Evolutionary conservation across 2,113 vertebrate species (phyloP).

Genomic region (Entomyzon cyanotis): DNA sequence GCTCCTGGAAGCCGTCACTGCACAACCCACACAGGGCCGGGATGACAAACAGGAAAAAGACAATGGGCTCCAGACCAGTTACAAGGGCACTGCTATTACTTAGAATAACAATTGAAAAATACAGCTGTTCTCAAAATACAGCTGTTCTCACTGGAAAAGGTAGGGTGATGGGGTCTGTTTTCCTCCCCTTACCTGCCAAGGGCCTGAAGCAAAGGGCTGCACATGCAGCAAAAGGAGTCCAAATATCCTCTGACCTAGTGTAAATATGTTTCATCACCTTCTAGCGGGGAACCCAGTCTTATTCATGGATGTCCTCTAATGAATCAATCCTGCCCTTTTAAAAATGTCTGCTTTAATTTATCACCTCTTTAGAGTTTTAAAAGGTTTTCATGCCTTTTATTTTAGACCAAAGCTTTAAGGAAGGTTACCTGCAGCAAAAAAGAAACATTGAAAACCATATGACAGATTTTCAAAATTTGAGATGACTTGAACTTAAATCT

Average conservation of each 20-base stretch:
- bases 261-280: not conserved
- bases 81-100: not conserved
- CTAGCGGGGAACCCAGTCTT: not conserved
- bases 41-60: not conserved
- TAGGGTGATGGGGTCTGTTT: accelerated
- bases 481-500: not conserved
- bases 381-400: not conserved
- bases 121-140: not conserved
- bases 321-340: not conserved
- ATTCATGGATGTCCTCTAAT: not conserved
- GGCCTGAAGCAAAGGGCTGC: not conserved
- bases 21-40: accelerated
- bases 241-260: not conserved
- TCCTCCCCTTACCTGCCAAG: not conserved
- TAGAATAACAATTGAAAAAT: not conserved
- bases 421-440: not conserved
- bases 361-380: not conserved
- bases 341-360: not conserved
- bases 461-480: not conserved
- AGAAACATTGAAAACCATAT: not conserved
- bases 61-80: too few species aligned
- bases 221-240: not conserved
- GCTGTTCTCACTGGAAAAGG: not conserved
- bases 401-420: not conserved
- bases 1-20: not conserved